Base-by-base conservation (phyloP, 2,113 vertebrate species). In the Labeo rohita region DNA sequence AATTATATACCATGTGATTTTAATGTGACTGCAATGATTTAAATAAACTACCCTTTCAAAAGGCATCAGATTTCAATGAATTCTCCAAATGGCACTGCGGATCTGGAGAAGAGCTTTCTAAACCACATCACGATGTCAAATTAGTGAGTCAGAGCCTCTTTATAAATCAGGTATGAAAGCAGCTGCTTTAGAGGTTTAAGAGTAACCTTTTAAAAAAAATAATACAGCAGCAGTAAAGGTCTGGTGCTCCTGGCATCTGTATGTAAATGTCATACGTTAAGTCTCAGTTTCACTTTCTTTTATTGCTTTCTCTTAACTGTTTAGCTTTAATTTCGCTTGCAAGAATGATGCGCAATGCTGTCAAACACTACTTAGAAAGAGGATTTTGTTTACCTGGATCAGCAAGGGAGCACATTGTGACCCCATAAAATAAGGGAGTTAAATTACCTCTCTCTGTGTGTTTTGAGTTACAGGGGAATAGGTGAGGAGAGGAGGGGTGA, bases 251-350 rank as follows among this genome's bases (percentile, higher is more conserved):
- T 52, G 23, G 47, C 74, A 77, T 77, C 74, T 59, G 16, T 43
- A 80, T 80, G 49, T 54, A 52, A 77, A 77, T 77, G 47, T 54
- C 50, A 77, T 77, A 52, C 1, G 8, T 13, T 28, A 52, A 36
- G 15, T 88, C 45, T 89, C 6, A 70, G 21, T 74, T 83, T 84
- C 84, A 80, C 73, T 81, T 87, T 72, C 79, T 75, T 89, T 65
- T n/a, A 66, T 81, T 85, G 83, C 85, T 61, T 81, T 89, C 54
- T 81, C 72, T 77, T 91, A 78, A 84, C 78, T 8, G 78, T 87
- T 45, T 28, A 79, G 77, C 6, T 76, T 47, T 88, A 43, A 18
- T 50, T 52, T 45, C 56, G 16, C 45, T 50, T 47, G 36, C 28
- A 39, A 84, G 52, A 56, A 13, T 16, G 28, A 21, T n/a, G 43